These are phyloP conservation scores for Temnothorax ravouxi DNA, from an alignment of 2,888 invertebrate species.

Conservation along the genomic window DNA sequence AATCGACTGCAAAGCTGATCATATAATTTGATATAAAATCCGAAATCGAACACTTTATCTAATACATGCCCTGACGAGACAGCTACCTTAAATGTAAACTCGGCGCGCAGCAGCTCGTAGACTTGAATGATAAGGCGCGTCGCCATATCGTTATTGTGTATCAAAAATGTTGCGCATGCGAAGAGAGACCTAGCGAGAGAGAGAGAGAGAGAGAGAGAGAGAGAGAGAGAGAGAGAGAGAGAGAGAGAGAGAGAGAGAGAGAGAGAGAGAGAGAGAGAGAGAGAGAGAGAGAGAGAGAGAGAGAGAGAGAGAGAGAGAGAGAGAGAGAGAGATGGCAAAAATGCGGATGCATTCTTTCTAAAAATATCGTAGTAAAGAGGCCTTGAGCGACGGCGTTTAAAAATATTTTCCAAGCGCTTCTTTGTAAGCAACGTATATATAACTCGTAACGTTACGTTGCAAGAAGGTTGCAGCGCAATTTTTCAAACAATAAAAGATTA, in stretches of 20 bases:
- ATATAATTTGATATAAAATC: too few relatives aligned
- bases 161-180: slow-evolving; percentile 33
- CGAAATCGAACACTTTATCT: too few relatives aligned
- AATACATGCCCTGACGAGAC: too few relatives aligned
- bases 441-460: slow-evolving; percentile 31
- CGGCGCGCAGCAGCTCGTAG: slow-evolving; percentile 8
- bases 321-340: background rate
- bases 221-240: background rate
- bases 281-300: background rate
- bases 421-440: slow-evolving; percentile 40
- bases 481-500: slow-evolving; percentile 40
- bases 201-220: background rate
- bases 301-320: background rate
- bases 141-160: background rate
- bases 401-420: slow-evolving; percentile 43
- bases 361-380: slow-evolving; percentile 38
- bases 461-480: slow-evolving; percentile 17
- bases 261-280: background rate
- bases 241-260: background rate
- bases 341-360: slow-evolving; percentile 39
- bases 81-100: slow-evolving; percentile 55
- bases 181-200: background rate
- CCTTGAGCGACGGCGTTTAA: slow-evolving; percentile 40
- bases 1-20: too few relatives aligned
- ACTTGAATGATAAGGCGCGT: slow-evolving; percentile 10